Conservation (phyloP, 1,140 invertebrate species). For the Neodiprion lecontei region DNA sequence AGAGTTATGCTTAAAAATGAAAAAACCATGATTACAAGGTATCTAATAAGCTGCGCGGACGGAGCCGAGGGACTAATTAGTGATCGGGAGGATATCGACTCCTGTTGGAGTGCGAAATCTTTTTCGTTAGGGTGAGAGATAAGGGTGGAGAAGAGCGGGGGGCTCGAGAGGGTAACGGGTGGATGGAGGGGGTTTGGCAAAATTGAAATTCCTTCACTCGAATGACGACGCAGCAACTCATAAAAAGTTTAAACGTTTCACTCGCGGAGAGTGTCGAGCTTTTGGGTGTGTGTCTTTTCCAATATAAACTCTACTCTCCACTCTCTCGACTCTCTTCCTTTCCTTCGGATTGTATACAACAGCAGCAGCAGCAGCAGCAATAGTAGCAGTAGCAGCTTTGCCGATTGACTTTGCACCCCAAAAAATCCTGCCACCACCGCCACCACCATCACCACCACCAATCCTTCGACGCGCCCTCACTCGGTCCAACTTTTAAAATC, state of each 20-base stretch:
- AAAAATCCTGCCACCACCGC: not conserved
- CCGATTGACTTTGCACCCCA: conserved; percentile 54
- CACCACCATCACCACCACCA: conserved; percentile 11
- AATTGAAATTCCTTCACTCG: conserved; percentile 62
- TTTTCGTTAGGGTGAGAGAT: not conserved
- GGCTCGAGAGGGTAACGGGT: not conserved
- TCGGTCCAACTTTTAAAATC: not conserved
- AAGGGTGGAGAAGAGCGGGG: conserved; percentile 29
- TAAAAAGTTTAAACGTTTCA: conserved; percentile 62
- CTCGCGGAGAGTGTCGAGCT: conserved; percentile 46
- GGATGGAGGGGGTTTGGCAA: conserved; percentile 29
- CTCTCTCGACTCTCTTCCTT: conserved; percentile 22
- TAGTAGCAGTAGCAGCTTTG: conserved; percentile 22
- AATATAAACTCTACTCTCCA: conserved; percentile 58
- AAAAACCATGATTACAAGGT: too few species aligned
- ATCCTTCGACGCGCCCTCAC: conserved; percentile 10
- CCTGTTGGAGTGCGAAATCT: too few species aligned
- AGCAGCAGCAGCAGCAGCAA: not conserved
- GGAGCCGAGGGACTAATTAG: too few species aligned
- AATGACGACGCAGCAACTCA: conserved; percentile 60
- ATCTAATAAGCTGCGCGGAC: too few species aligned
- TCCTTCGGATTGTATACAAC: conserved; percentile 20
- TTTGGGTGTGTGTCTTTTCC: conserved; percentile 39
- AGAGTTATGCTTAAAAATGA: too few species aligned
- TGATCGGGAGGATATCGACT: too few species aligned